Percentiles rank a stretch among this genome's conserved stretches.
Conservation (phyloP, 2,888 invertebrate species). For the Harpalus rubripes region DNA sequence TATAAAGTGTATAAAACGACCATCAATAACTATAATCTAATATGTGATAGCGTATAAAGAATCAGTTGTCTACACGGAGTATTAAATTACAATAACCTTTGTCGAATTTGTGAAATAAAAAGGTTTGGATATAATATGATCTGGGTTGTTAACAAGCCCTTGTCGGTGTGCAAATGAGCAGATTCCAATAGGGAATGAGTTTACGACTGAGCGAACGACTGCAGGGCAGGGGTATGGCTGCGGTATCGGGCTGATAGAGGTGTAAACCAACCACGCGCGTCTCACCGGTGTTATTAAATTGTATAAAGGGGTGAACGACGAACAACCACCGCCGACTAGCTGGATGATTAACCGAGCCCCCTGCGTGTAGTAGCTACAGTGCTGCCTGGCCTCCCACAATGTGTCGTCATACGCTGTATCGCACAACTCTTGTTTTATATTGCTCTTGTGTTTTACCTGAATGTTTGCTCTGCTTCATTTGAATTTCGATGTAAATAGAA, state of each 20-base stretch:
- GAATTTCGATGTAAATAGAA: slow-evolving; percentile 54
- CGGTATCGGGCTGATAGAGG: slow-evolving; percentile 61
- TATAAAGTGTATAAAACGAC: too few species aligned
- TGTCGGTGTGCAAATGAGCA: slow-evolving; percentile 46
- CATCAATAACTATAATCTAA: too few species aligned
- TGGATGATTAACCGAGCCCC: slow-evolving; percentile 62
- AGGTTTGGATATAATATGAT: neutral
- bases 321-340: neutral
- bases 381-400: slow-evolving; percentile 11
- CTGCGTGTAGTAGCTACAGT: slow-evolving; percentile 46
- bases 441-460: slow-evolving; percentile 55
- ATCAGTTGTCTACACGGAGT: neutral
- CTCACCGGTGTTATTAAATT: slow-evolving; percentile 65
- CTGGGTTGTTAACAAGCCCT: neutral
- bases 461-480: slow-evolving; percentile 54
- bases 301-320: slow-evolving; percentile 62
- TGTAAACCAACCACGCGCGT: slow-evolving; percentile 44
- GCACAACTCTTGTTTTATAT: slow-evolving; percentile 48
- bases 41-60: too few species aligned
- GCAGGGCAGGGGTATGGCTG: neutral
- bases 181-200: slow-evolving; percentile 54
- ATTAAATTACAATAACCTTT: neutral
- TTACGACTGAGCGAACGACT: slow-evolving; percentile 47
- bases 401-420: slow-evolving; percentile 25
- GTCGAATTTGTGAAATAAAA: neutral